Evolutionary conservation across 1,140 invertebrate species (phyloP).

Genomic region (Atopsyche davidsoni): DNA sequence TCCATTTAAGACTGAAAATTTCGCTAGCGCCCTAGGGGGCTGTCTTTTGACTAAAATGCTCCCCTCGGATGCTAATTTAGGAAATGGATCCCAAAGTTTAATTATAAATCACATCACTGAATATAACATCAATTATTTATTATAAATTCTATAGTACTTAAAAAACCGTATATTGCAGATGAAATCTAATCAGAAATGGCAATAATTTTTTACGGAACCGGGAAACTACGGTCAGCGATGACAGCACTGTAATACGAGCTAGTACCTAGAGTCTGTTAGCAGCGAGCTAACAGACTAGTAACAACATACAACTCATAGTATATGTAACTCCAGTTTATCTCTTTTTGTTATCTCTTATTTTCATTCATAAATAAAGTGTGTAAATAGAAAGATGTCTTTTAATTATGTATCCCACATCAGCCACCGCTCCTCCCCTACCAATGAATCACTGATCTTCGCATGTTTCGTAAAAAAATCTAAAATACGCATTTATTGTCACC

Average conservation of each 20-base stretch:
- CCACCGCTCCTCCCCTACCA: too few species aligned
- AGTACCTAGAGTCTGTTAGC: conserved; percentile 7
- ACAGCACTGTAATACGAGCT: conserved; percentile 7
- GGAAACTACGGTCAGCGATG: neutral
- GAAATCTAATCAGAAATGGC: conserved; percentile 23
- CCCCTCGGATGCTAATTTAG: conserved; percentile 28
- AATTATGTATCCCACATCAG: too few species aligned
- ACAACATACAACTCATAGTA: conserved; percentile 10
- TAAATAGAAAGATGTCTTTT: conserved; percentile 20
- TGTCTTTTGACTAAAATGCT: conserved; percentile 7
- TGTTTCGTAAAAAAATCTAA: too few species aligned
- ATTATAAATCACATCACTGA: neutral
- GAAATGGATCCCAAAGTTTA: conserved; percentile 25
- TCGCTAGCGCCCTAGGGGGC: conserved; percentile 25
- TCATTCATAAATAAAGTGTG: conserved; percentile 30
- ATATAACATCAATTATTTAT: neutral
- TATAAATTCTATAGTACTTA: conserved; percentile 10
- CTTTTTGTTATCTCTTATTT: conserved; percentile 27
- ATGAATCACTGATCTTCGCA: too few species aligned
- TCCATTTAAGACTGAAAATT: conserved; percentile 30
- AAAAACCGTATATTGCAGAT: conserved; percentile 3
- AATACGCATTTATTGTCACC: too few species aligned
- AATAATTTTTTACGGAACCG: conserved; percentile 22
- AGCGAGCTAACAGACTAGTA: conserved; percentile 6
- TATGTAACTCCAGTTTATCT: conserved; percentile 16